Evolutionary conservation across 2,888 invertebrate genomes (phyloP).

Genomic region (Poecilus cupreus): DNA sequence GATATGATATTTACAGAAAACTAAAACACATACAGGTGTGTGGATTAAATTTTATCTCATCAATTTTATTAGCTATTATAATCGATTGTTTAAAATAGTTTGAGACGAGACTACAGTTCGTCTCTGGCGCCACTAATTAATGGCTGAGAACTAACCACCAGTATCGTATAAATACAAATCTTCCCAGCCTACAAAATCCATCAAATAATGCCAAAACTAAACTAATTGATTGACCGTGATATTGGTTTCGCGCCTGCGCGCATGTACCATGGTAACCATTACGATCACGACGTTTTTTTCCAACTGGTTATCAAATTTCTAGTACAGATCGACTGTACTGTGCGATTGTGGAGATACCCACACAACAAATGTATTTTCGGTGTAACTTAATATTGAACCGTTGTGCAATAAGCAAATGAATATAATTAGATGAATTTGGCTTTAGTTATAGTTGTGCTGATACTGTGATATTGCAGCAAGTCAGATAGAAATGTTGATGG

Average conservation of each 20-base stretch:
- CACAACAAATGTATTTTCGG: not conserved
- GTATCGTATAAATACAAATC: too few species aligned
- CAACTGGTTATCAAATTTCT: constrained; percentile 2
- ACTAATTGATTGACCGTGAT: not conserved
- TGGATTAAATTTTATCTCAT: too few species aligned
- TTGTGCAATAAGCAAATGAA: constrained; percentile 3
- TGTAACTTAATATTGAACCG: constrained; percentile 3
- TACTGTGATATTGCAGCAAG: not conserved
- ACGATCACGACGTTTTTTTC: not conserved
- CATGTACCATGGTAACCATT: not conserved
- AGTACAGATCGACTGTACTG: not conserved
- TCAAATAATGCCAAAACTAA: too few species aligned
- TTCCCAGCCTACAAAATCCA: too few species aligned
- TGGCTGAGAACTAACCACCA: too few species aligned
- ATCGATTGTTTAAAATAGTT: too few species aligned
- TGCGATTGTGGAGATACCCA: not conserved
- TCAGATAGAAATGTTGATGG: not conserved
- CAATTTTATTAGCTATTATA: too few species aligned
- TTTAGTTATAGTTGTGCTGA: not conserved
- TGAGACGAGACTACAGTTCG: too few species aligned
- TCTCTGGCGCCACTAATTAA: too few species aligned
- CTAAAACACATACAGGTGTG: too few species aligned
- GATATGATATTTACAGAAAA: too few species aligned
- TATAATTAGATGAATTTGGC: constrained; percentile 9
- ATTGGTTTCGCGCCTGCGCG: constrained; percentile 2